These are phyloP conservation scores for Propithecus deckenii DNA, from an alignment of 2,797 vertebrate species.

Conservation along the genomic window DNA sequence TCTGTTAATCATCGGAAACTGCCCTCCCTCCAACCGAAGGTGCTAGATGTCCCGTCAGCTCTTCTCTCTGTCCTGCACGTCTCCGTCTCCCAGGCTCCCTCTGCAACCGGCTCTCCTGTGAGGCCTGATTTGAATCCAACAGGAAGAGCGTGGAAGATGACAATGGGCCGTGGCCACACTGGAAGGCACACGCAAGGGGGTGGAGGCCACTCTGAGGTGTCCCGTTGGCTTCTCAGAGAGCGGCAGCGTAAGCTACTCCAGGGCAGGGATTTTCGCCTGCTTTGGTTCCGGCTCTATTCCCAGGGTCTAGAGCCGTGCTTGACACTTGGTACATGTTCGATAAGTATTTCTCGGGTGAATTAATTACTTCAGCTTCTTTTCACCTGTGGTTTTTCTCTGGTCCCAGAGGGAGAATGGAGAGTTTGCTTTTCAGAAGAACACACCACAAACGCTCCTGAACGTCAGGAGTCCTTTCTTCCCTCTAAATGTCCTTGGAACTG, in stretches of 20 bases:
- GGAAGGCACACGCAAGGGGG: neutral
- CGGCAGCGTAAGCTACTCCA: neutral
- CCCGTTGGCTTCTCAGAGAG: neutral
- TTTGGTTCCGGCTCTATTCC: neutral
- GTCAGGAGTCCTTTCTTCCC: neutral
- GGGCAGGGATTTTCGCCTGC: neutral
- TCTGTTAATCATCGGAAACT: neutral
- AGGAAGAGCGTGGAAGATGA: neutral
- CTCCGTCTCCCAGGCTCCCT: neutral
- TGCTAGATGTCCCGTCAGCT: neutral
- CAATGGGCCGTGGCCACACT: neutral
- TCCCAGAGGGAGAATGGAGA: slow-evolving; percentile 25
- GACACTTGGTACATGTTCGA: neutral
- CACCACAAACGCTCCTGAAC: neutral
- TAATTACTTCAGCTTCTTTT: slow-evolving; percentile 42
- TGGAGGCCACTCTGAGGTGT: neutral
- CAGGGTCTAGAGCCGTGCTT: neutral
- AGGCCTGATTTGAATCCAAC: neutral
- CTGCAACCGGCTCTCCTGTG: neutral
- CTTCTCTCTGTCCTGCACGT: neutral
- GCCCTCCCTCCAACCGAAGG: neutral
- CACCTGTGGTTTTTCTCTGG: slow-evolving; percentile 10
- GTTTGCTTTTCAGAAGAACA: slow-evolving; percentile 30
- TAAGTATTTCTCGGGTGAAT: slow-evolving; percentile 32
- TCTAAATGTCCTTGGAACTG: neutral